Evolutionary conservation across 2,113 vertebrate genomes (phyloP), one percentile per base, ranked within the genome.

Genomic region (Penelope pileata): DNA sequence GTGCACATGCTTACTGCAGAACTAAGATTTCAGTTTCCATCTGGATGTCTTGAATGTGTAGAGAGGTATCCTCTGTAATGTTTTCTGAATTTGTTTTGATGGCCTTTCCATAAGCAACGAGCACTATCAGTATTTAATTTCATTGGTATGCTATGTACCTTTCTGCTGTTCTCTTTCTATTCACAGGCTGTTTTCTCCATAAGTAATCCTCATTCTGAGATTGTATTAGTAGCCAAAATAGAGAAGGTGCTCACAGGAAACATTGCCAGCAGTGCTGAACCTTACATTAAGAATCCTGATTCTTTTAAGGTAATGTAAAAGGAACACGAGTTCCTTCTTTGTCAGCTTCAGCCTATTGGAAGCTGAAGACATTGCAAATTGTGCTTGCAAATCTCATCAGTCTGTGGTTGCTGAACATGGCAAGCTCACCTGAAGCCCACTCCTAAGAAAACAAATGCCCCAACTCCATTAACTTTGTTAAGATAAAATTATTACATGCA

Each of bases 181-280:
- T 59, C 87, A 30, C 87, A 99, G 99, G 99, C 99, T 50, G 97
- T 99, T 95, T 99, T 99, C 96, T 99, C 99, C 40, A 98, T 99
- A 95, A 99, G 98, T 80, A 99, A 99, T 93, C 98, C 99, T 10
- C 99, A 99, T 94, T 98, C 98, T 7, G 99, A 99, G 87, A 99
- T 99, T 12, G 98, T 99, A 70, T 97, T 99, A 96, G 98, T 99
- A 96, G 99, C 99, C 90, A 98, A 98, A 97, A 98, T 99, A 68
- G 99, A 99, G 95, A 99, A 99, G 95, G 98, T 99, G 86, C 98
- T 99, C 58, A 99, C 98, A 53, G 99, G 99, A 97, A 99, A 99
- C 88, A 99, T 99, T 81, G 96, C 99, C 59, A 98, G 97, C 86
- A 98, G 98, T 45, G 98, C 98, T 16, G 99, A 99, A 69, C 99